These are phyloP conservation scores for Oreotragus oreotragus DNA, from an alignment of 2,113 vertebrate species.

Conservation along the genomic window DNA sequence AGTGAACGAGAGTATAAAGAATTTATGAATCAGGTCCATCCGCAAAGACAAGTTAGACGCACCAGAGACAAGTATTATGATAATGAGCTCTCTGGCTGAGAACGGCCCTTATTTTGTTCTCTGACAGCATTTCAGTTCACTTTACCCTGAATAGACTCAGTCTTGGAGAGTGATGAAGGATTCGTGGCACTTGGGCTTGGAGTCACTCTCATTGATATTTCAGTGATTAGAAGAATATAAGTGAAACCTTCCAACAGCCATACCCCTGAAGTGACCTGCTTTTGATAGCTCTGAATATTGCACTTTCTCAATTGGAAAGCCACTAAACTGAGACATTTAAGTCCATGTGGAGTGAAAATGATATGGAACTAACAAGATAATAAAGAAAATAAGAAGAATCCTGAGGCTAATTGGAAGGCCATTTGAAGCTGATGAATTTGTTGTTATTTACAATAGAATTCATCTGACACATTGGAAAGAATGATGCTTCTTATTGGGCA, in stretches of 20 bases:
- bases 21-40: constrained; percentile 47
- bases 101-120: constrained; percentile 55
- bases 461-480: not conserved
- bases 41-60: constrained; percentile 53
- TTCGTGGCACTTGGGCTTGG: constrained; percentile 28
- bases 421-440: not conserved
- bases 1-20: not conserved
- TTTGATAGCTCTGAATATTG: constrained; percentile 36
- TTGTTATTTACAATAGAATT: not conserved
- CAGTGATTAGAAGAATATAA: constrained; percentile 39
- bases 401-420: not conserved
- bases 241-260: constrained; percentile 41
- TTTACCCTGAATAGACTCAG: constrained; percentile 39
- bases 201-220: constrained; percentile 49
- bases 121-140: constrained; percentile 55
- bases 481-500: not conserved
- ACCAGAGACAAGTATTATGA: constrained; percentile 42
- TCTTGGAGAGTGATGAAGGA: not conserved
- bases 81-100: constrained; percentile 51
- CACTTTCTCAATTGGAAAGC: constrained; percentile 55
- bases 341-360: constrained; percentile 47
- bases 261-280: constrained; percentile 6
- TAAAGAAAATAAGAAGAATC: not conserved
- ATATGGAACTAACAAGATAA: constrained; percentile 19
- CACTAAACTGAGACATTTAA: constrained; percentile 52